phyloP scores from a whole-genome alignment of 2,888 invertebrate species.

The Hypolimnas misippus region DNA sequence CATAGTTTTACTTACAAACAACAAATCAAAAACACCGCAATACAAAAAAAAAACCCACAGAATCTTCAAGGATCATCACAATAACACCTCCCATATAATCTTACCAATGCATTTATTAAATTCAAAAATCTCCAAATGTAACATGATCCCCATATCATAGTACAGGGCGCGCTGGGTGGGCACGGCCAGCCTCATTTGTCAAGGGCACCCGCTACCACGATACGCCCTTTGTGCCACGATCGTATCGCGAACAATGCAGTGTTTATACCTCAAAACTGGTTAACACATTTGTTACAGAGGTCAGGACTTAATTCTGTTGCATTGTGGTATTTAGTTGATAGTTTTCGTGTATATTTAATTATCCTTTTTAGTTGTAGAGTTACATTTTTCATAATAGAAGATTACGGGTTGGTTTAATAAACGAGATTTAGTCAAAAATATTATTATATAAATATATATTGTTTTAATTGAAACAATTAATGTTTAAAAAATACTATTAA shows the following conservation, averaged over 20 bases:
- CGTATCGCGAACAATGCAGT: conserved; percentile 71
- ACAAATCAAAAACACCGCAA: too few species aligned
- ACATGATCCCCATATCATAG: conserved; percentile 40
- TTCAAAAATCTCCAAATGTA: conserved; percentile 25
- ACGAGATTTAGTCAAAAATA: background rate
- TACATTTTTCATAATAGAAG: too few species aligned
- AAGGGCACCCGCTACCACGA: conserved; percentile 69
- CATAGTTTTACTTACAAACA: too few species aligned
- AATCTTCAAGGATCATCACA: background rate
- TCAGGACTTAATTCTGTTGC: conserved; percentile 47
- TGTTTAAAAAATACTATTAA: too few species aligned
- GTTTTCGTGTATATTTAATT: conserved; percentile 6
- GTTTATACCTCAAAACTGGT: conserved; percentile 72
- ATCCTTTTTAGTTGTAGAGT: too few species aligned
- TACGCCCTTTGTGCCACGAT: conserved; percentile 70
- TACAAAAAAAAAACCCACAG: too few species aligned
- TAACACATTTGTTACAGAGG: conserved; percentile 72
- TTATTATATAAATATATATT: background rate
- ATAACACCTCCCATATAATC: background rate
- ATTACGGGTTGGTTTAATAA: too few species aligned
- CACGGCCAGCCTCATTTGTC: conserved; percentile 68
- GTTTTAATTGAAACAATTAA: too few species aligned
- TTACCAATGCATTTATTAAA: conserved; percentile 19
- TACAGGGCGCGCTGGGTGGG: conserved; percentile 66
- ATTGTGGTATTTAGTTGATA: conserved; percentile 1